phyloP scores from a whole-genome alignment of 2,113 vertebrate species.

The Synodontis membranacea region DNA sequence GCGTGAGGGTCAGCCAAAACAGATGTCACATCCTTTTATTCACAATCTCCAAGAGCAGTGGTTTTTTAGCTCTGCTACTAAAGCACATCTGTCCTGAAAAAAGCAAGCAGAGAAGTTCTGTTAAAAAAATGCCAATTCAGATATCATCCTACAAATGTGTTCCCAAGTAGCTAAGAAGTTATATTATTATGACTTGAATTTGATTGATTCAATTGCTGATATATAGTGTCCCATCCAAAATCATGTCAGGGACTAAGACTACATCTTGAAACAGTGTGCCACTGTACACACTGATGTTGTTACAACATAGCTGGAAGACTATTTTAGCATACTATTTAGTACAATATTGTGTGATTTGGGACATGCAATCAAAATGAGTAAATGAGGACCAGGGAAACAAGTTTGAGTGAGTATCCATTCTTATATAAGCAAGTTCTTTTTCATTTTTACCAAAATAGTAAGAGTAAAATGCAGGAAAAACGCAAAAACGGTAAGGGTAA shows the following conservation, averaged over 20 bases:
- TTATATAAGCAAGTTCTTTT: background rate
- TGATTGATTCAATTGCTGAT: too few species aligned
- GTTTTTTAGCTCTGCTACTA: background rate
- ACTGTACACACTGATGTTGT: background rate
- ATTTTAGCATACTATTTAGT: background rate
- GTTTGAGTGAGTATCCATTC: background rate
- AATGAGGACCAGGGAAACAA: background rate
- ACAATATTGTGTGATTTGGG: background rate
- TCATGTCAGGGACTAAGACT: background rate
- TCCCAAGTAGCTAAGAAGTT: background rate
- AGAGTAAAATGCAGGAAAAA: background rate
- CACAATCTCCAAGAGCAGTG: slow-evolving; percentile 68
- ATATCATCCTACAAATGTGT: background rate
- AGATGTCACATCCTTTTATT: slow-evolving; percentile 76
- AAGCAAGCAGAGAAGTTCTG: background rate
- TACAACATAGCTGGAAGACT: background rate
- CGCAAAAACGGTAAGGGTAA: background rate
- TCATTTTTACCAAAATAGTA: too few species aligned
- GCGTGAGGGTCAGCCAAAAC: slow-evolving; percentile 81
- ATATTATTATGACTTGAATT: background rate
- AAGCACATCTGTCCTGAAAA: background rate
- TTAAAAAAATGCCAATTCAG: background rate
- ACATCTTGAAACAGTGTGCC: background rate
- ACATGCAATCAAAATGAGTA: background rate
- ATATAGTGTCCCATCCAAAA: background rate